Base-by-base conservation (phyloP, 2,888 invertebrate genomes). In the Lasioglossum leucozonium region DNA sequence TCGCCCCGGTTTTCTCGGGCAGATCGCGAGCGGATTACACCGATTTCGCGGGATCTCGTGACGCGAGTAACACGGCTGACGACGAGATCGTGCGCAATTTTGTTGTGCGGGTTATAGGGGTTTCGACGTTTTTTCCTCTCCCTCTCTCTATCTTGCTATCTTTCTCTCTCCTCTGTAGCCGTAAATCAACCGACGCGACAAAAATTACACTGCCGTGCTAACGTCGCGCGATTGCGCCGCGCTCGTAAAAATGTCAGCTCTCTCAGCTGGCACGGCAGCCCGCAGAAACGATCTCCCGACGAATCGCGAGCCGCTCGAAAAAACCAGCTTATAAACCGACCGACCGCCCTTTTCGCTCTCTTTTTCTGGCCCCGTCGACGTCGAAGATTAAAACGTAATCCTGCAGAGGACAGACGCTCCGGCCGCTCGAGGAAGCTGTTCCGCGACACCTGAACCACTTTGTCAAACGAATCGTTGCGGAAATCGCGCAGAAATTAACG, bases 181-280 rank as follows among this genome's bases (percentile, higher is more conserved):
- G 72, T 89, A 87, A 89, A 89, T 89, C 82, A 84, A 51, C 55
- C 37, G 42, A 47, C 6, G 51, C 55, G 58, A 76, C 75, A 79
- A 82, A 79, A 76, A 74, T 83, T 79, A 69, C 71, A 88, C 40
- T 62, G 71, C 73, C 72, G 77, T 78, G 78, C 74, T 82, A 81
- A 89, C 80, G 83, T 77, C 51, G 77, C 72, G 44, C 72, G 82
- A 83, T 89, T 77, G 81, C 86, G 30, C 42, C 72, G 65, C 55
- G 87, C 42, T 81, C 88, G 74, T 87, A 89, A 89, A 88, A 88
- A 80, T 79, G 77, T 85, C 85, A 72, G 55, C 37, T 62, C 30
- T 62, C 71, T 71, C 62, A 62, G 78, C 37, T 69, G 72, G 77
- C 71, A 22, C 51, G 80, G 22, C 65, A 42, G n/a, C 51, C 44